Base-by-base conservation (phyloP, 2,797 vertebrate genomes). In the Gorsachius magnificus region DNA sequence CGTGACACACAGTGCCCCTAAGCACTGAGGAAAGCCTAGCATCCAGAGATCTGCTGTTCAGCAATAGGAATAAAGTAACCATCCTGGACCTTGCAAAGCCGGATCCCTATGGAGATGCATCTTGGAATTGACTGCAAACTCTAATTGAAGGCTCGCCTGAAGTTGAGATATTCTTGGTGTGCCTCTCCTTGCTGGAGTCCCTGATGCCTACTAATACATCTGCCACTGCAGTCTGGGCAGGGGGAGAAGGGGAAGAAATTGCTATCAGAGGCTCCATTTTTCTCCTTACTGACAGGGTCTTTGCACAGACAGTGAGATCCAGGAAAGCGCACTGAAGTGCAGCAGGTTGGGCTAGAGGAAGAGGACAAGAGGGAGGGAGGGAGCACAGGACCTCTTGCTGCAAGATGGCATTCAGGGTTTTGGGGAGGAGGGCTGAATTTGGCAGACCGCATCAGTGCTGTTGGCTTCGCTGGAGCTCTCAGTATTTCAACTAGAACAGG, bases 231-330 rank as follows among this genome's bases (percentile, higher is more conserved):
- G 57, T 16, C 65, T 50, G 17, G 66, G 53, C 28, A 79, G 48
- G 41, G 11, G 7, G 13, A 82, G 29, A 22, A 71, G 20, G 25
- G 24, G n/a, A 5, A 68, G 29, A 72, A 65, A 65, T 12, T 38
- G 50, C 21, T 22, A 3, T 0, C 11, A 70, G 48, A 41, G 16
- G 10, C 14, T 92, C 0, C 0, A 43, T 24, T 80, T 25, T 10
- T 54, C n/a, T 69, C 33, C 48, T 36, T n/a, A 22, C 71, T 36
- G 51, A 48, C 4, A 48, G 17, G 31, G 77, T 50, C 64, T 64
- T 70, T 26, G 16, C 13, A 43, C 87, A 45, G 24, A 29, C 26
- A 58, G 24, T 0, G 3, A 31, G 50, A 75, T 29, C n/a, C 1
- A 1, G 46, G 51, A 60, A 64, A 80, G 36, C 0, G 3, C 20